phyloP scores from a whole-genome alignment of 2,797 vertebrate genomes.

The Streptopelia turtur region DNA sequence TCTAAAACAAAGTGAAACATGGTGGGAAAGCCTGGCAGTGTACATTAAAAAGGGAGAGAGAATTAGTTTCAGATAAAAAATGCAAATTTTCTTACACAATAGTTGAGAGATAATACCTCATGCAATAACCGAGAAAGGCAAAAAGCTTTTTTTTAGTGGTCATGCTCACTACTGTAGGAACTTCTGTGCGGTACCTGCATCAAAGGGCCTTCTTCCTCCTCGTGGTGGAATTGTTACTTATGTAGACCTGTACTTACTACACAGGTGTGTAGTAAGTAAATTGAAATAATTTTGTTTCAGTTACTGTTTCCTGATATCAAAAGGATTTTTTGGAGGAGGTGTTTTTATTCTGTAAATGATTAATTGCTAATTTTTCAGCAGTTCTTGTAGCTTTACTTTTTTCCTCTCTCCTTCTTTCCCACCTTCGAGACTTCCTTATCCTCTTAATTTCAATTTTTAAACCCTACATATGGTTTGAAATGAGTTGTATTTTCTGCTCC shows the following conservation, averaged over 20 bases:
- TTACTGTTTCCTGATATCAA: not conserved
- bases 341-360: not conserved
- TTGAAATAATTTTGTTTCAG: not conserved
- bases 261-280: not conserved
- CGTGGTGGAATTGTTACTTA: rapidly evolving
- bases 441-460: not conserved
- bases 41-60: not conserved
- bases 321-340: not conserved
- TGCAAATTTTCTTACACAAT: not conserved
- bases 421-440: not conserved
- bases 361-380: not conserved
- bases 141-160: not conserved
- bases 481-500: not conserved
- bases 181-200: not conserved
- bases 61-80: not conserved
- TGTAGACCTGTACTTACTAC: not conserved
- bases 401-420: not conserved
- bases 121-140: not conserved
- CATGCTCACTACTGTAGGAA: not conserved
- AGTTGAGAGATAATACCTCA: not conserved
- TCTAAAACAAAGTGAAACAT: not conserved
- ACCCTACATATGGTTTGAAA: not conserved
- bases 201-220: not conserved
- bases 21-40: not conserved
- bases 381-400: not conserved